These are phyloP conservation scores for Lycophotia porphyrea DNA, from an alignment of 2,888 invertebrate species.

Conservation along the genomic window DNA sequence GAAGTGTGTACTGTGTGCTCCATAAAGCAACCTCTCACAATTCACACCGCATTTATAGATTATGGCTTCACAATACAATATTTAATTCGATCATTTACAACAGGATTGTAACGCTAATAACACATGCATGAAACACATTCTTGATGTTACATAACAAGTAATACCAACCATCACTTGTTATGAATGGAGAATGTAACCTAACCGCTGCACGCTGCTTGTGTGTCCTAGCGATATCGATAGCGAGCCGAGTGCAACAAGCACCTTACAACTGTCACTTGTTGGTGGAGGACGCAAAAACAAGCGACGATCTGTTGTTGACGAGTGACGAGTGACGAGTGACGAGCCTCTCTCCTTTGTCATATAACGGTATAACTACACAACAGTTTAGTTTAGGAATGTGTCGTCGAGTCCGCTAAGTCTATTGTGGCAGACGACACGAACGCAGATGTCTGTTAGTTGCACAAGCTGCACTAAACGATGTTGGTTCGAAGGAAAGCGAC, in stretches of 20 bases:
- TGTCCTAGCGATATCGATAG: not conserved
- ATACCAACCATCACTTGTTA: not conserved
- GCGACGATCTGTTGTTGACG: constrained; percentile 30
- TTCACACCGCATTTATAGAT: not conserved
- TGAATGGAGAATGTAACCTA: not conserved
- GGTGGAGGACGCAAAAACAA: constrained; percentile 47
- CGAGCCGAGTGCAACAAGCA: not conserved
- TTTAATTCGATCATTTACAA: not conserved
- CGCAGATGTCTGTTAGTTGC: not conserved
- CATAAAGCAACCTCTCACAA: not conserved
- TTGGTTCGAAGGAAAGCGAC: not conserved
- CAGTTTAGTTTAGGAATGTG: constrained; percentile 4
- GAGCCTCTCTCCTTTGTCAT: not conserved
- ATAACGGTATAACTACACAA: not conserved
- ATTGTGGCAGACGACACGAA: not conserved
- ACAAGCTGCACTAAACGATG: not conserved
- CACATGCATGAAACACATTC: not conserved
- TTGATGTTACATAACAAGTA: not conserved
- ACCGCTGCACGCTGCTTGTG: constrained; percentile 25
- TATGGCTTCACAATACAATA: not conserved
- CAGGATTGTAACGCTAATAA: not conserved
- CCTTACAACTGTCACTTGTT: constrained; percentile 22
- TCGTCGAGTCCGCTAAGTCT: not conserved
- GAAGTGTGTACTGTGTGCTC: not conserved
- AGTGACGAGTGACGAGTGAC: constrained; percentile 5